phyloP scores from a whole-genome alignment of 2,797 vertebrate genomes.

The Hybognathus amarus region DNA sequence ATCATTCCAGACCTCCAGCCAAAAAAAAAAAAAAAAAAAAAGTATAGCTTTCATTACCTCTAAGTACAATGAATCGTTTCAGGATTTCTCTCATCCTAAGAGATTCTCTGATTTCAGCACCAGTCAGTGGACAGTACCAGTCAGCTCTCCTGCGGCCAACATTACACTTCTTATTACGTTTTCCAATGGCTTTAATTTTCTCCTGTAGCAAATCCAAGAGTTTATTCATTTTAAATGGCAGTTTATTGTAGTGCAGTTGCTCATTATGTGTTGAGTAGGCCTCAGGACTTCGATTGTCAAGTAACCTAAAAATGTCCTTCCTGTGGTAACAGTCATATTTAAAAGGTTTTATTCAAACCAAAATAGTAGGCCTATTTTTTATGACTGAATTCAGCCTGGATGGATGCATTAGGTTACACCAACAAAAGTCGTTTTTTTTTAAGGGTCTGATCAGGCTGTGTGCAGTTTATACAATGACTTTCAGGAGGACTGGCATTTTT shows the following conservation, averaged over 20 bases:
- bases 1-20: neutral
- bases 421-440: neutral
- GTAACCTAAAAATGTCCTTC: neutral
- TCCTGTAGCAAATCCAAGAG: neutral
- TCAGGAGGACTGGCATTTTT: slow-evolving; percentile 1
- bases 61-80: slow-evolving; percentile 19
- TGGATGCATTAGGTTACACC: neutral
- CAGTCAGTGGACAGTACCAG: slow-evolving; percentile 36
- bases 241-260: slow-evolving; percentile 1
- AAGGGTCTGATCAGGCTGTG: neutral
- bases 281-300: neutral
- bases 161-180: neutral
- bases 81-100: slow-evolving; percentile 9
- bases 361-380: neutral
- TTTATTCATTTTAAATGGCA: neutral
- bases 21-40: slow-evolving; percentile 33
- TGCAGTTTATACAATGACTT: slow-evolving; percentile 6
- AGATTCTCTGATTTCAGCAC: slow-evolving; percentile 43
- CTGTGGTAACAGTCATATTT: neutral
- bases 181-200: neutral
- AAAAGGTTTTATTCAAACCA: neutral
- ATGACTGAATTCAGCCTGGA: neutral
- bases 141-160: neutral
- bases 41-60: slow-evolving; percentile 4
- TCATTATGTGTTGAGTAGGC: neutral